A percentile compares a stretch with the other conserved stretches of the same genome.
These are phyloP conservation scores for Aporrectodea caliginosa DNA, from an alignment of 1,140 invertebrate species.

Conservation along the genomic window DNA sequence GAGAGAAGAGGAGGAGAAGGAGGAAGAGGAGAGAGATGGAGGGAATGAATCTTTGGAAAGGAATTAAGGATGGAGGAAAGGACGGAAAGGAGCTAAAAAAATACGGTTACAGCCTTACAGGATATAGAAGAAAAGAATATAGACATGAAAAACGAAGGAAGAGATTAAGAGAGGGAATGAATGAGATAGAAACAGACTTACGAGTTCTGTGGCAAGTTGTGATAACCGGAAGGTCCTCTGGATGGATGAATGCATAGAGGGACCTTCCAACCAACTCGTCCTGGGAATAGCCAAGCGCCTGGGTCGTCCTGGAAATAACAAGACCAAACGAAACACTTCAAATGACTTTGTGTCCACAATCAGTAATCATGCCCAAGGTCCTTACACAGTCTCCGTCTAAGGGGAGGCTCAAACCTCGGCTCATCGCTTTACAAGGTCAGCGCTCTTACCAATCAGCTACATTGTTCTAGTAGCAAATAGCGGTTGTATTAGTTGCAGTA, in stretches of 20 bases:
- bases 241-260: slow-evolving; percentile 42
- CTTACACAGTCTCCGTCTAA: no score
- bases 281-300: slow-evolving; percentile 36
- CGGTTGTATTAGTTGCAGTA: not conserved
- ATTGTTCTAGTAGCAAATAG: no score
- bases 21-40: not conserved
- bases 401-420: no score
- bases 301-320: not conserved
- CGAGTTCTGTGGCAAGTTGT: slow-evolving; percentile 41
- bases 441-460: no score
- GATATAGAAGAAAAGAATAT: not conserved
- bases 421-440: no score
- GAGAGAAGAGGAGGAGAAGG: not conserved
- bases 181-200: slow-evolving; percentile 30
- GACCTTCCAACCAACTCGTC: slow-evolving; percentile 39
- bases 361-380: no score
- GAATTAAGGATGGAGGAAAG: not conserved
- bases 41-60: not conserved
- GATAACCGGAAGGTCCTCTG: slow-evolving; percentile 41
- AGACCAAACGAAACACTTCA: no score
- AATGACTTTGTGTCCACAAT: no score
- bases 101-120: not conserved
- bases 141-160: not conserved
- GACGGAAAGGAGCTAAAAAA: not conserved
- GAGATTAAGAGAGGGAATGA: not conserved